Percentiles rank a stretch among this genome's conserved stretches.
These are phyloP conservation scores for Sinosuthora webbiana DNA, from an alignment of 2,113 vertebrate genomes.

Conservation along the genomic window DNA sequence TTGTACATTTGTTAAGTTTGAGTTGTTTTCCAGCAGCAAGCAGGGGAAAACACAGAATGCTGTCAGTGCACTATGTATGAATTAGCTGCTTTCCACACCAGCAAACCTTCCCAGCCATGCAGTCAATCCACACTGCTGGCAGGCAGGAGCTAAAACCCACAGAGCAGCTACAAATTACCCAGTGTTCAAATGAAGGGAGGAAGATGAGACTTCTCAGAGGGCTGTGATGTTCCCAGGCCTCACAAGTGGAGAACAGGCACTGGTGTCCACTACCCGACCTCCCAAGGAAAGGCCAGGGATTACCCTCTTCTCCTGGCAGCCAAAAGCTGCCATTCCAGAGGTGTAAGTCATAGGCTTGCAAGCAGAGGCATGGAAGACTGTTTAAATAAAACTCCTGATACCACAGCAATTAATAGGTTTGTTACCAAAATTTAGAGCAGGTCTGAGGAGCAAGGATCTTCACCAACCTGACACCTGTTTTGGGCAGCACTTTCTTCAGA, in stretches of 20 bases:
- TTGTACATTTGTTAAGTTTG: neutral
- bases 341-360: neutral
- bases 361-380: neutral
- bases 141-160: neutral
- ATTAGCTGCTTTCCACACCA: neutral
- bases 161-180: neutral
- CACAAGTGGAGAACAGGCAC: neutral
- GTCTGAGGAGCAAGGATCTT: conserved; percentile 1
- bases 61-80: neutral
- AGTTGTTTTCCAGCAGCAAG: neutral
- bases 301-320: neutral
- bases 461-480: neutral
- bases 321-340: neutral
- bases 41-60: neutral
- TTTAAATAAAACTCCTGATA: conserved; percentile 50
- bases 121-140: neutral
- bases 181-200: neutral
- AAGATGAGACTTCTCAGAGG: conserved; percentile 9
- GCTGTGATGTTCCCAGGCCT: neutral
- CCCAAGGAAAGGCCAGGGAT: neutral
- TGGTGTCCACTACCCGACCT: conserved; percentile 2
- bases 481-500: neutral
- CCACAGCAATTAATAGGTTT: neutral
- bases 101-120: neutral
- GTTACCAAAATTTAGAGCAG: neutral